These are phyloP conservation scores for Metalampra italica DNA, from an alignment of 2,888 invertebrate genomes.

Conservation along the genomic window DNA sequence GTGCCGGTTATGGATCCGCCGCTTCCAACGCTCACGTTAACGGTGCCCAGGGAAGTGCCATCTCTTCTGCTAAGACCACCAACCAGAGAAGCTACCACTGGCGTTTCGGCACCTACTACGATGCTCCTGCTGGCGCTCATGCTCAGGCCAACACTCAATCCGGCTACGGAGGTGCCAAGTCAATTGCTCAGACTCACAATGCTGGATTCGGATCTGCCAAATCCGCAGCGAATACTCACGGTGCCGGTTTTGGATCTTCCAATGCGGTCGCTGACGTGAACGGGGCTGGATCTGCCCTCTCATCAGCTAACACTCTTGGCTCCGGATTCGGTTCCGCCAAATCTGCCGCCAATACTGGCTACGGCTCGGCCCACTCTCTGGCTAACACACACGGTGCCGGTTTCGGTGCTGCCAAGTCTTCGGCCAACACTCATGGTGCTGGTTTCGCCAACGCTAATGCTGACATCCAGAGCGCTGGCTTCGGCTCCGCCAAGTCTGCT, in stretches of 20 bases:
- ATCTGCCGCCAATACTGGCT: conserved; percentile 25
- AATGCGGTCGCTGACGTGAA: conserved; percentile 19
- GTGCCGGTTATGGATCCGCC: conserved; percentile 34
- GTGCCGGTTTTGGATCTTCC: conserved; percentile 9
- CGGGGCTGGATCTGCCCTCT: conserved; percentile 30
- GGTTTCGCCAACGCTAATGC: conserved; percentile 32
- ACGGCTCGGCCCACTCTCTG: conserved; percentile 25
- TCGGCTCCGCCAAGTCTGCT: conserved; percentile 24
- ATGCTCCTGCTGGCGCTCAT: conserved; percentile 34
- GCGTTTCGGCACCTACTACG: conserved; percentile 60
- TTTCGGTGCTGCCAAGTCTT: conserved; percentile 29
- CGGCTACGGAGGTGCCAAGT: conserved; percentile 22
- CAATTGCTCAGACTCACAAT: conserved; percentile 21
- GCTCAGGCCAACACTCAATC: conserved; percentile 27
- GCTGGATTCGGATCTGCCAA: conserved; percentile 14
- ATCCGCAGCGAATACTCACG: conserved; percentile 8
- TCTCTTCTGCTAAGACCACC: conserved; percentile 37
- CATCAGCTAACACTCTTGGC: conserved; percentile 26
- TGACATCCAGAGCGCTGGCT: conserved; percentile 19
- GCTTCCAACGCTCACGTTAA: conserved; percentile 48
- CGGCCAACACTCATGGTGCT: conserved; percentile 35
- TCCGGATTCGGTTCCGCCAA: conserved; percentile 21
- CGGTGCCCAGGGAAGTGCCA: conserved; percentile 33
- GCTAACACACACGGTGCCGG: conserved; percentile 30
- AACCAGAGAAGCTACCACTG: conserved; percentile 47